Conservation (phyloP, 2,888 invertebrate genomes). For the Drosophila pseudotalamancana region DNA sequence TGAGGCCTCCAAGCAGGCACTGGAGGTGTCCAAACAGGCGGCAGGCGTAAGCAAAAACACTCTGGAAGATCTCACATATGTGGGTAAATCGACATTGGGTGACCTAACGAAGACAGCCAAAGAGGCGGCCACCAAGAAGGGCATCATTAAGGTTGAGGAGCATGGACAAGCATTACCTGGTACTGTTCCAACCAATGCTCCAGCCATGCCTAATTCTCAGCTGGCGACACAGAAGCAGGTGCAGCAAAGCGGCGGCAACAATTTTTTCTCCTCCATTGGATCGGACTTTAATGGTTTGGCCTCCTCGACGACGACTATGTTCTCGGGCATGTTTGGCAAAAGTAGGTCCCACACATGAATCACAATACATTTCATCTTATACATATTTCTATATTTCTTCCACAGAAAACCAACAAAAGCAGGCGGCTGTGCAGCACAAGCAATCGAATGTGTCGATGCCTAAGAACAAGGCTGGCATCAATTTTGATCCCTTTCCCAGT, state of each 20-base stretch:
- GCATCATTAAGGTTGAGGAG: slow-evolving; percentile 89
- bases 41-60: slow-evolving; percentile 95
- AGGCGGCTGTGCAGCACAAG: slow-evolving; percentile 15
- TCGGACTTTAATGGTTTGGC: slow-evolving; percentile 97
- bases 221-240: slow-evolving; percentile 84
- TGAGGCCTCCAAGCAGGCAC: slow-evolving; percentile 92
- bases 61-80: slow-evolving; percentile 93
- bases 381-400: not conserved
- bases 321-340: slow-evolving; percentile 95
- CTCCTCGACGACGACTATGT: slow-evolving; percentile 96
- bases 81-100: slow-evolving; percentile 94
- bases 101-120: slow-evolving; percentile 96
- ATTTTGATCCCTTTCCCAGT: slow-evolving; percentile 92
- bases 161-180: slow-evolving; percentile 24
- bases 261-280: slow-evolving; percentile 96
- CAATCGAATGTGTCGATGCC: slow-evolving; percentile 5
- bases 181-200: not conserved
- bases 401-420: slow-evolving; percentile 79
- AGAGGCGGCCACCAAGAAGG: slow-evolving; percentile 92
- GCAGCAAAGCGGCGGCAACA: slow-evolving; percentile 86
- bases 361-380: fast-evolving
- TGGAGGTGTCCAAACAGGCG: slow-evolving; percentile 94
- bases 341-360: slow-evolving; percentile 83
- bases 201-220: slow-evolving; percentile 66
- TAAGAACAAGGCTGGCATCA: slow-evolving; percentile 84